Base-by-base conservation (phyloP, 2,888 invertebrate genomes). In the Acanthoscelides obtectus region DNA sequence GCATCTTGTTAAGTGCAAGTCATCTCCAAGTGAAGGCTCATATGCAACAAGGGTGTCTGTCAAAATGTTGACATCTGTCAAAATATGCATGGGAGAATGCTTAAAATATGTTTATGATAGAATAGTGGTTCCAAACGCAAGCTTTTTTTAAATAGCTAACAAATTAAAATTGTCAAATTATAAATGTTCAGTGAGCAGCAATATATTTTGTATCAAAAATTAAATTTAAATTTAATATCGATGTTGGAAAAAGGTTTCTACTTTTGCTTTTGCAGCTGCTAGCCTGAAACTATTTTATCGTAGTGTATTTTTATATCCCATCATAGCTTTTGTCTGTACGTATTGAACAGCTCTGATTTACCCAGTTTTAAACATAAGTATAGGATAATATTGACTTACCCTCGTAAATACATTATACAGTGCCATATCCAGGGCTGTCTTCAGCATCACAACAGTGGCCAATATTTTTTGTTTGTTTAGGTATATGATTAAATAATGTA, bases 401-500 rank as follows among this genome's bases (percentile, higher is more conserved):
- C 67, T 74, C 74, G 71, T 72, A 74, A 63, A 27, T 71, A 64
- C n/a, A 22, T 71, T 22, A 70, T 70, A 45, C 17, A 12, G 45
- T 45, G 45, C 45, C 45, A 45, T 45, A 45, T 45, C 45, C 45
- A 45, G 45, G 45, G 17, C 45, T 45, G 45, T 45, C 45, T 45
- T 45, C 45, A 45, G 45, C 45, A n/a, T n/a, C n/a, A 45, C 45
- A 17, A 45, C 45, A 45, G 45, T 45, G 45, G 45, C 45, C 45
- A 45, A 45, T 45, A 45, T 45, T 45, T 45, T 45, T 45, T 45
- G 45, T 45, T 45, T 45, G 45, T 45, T 45, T 45, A 45, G 45
- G 45, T 45, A 12, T 45, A 45, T 45, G 45, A 45, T 45, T 45
- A 45, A 45, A 12, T 12, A 45, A 12, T 45, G 45, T 45, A 45